Evolutionary conservation across 2,888 invertebrate species (phyloP).

Genomic region (Cheilosia vulpina): DNA sequence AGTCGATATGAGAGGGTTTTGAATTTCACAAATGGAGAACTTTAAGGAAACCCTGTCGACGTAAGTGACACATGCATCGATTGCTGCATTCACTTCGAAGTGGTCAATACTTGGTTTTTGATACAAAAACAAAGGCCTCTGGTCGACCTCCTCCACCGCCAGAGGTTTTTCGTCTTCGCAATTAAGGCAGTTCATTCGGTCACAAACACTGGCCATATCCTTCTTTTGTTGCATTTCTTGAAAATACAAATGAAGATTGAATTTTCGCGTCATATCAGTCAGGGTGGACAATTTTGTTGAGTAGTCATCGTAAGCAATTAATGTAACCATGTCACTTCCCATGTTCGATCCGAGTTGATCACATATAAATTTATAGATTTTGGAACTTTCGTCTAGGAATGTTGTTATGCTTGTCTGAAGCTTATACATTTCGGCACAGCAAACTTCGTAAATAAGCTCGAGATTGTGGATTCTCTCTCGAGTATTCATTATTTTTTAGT

Average conservation of each 20-base stretch:
- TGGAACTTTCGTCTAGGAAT: slow-evolving; percentile 62
- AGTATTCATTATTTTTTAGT: slow-evolving; percentile 56
- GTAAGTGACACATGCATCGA: slow-evolving; percentile 64
- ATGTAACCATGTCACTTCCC: slow-evolving; percentile 21
- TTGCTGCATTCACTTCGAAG: slow-evolving; percentile 43
- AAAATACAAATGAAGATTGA: slow-evolving; percentile 66
- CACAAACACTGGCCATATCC: slow-evolving; percentile 45
- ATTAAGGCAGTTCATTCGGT: slow-evolving; percentile 34
- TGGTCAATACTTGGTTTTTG: slow-evolving; percentile 54
- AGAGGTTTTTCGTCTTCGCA: slow-evolving; percentile 1
- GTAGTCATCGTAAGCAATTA: slow-evolving; percentile 67
- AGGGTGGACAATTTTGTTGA: slow-evolving; percentile 57
- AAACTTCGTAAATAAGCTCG: slow-evolving; percentile 64
- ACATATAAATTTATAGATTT: slow-evolving; percentile 48
- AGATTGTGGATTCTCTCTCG: slow-evolving; percentile 66
- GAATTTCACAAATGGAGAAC: slow-evolving; percentile 61
- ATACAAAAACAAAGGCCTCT: slow-evolving; percentile 46
- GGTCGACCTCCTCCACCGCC: background rate
- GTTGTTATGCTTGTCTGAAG: slow-evolving; percentile 57
- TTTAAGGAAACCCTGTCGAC: slow-evolving; percentile 50
- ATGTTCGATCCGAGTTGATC: slow-evolving; percentile 31
- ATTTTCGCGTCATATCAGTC: slow-evolving; percentile 65
- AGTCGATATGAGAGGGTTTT: slow-evolving; percentile 48
- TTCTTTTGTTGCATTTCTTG: slow-evolving; percentile 60
- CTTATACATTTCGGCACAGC: slow-evolving; percentile 67